Percentiles rank a stretch among this genome's conserved stretches.
phyloP scores from a whole-genome alignment of 2,113 vertebrate species.

The Pycnonotus jocosus region DNA sequence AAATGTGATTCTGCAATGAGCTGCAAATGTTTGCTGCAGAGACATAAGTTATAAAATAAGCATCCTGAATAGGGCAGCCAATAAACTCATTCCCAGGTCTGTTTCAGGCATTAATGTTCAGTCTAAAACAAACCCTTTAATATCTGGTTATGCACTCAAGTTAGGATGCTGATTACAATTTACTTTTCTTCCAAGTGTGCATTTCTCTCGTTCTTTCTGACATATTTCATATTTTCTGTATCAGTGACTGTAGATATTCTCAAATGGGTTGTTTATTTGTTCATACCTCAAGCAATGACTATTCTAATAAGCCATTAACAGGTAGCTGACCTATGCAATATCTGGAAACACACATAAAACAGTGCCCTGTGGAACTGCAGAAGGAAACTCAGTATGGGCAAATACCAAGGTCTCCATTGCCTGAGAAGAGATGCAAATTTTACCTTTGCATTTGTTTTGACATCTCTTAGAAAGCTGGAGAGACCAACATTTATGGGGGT shows the following conservation, averaged over 20 bases:
- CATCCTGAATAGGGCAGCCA: background rate
- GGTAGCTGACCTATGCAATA: background rate
- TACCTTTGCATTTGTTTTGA: background rate
- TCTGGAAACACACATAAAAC: background rate
- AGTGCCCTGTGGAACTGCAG: background rate
- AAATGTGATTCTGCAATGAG: background rate
- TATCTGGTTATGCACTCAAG: background rate
- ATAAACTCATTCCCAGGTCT: background rate
- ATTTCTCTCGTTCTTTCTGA: background rate
- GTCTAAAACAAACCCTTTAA: background rate
- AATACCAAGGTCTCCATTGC: background rate
- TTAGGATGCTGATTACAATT: background rate
- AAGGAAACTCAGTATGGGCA: background rate
- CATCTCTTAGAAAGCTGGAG: background rate
- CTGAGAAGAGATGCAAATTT: background rate
- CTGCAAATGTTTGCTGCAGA: background rate
- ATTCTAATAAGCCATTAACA: background rate
- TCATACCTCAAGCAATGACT: background rate
- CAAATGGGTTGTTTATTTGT: background rate
- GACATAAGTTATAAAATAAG: background rate
- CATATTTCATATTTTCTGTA: background rate
- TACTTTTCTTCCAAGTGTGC: background rate
- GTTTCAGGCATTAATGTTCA: background rate
- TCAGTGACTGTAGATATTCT: background rate
- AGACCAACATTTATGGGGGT: background rate